phyloP scores from a whole-genome alignment of 2,797 vertebrate genomes.

The Hirundo rustica region DNA sequence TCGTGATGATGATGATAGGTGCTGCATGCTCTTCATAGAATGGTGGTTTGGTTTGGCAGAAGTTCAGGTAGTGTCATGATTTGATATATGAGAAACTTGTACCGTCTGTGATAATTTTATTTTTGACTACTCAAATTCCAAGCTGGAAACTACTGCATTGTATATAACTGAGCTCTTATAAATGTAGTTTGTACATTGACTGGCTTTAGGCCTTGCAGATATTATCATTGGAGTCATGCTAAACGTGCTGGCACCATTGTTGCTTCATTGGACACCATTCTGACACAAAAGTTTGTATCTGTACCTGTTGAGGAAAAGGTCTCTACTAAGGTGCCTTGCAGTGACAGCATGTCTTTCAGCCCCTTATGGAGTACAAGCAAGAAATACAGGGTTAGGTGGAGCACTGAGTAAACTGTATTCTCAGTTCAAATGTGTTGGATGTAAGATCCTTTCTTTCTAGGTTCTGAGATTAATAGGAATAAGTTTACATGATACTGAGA shows the following conservation, averaged over 20 bases:
- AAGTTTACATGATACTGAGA: not conserved
- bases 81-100: not conserved
- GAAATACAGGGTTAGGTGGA: not conserved
- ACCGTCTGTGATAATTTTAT: not conserved
- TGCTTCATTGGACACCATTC: not conserved
- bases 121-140: not conserved
- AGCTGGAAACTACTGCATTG: not conserved
- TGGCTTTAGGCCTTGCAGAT: not conserved
- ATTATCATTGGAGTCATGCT: not conserved
- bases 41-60: not conserved
- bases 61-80: not conserved
- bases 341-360: not conserved
- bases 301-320: not conserved
- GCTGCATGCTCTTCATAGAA: not conserved
- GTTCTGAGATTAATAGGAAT: not conserved
- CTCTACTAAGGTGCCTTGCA: not conserved
- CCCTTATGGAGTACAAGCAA: not conserved
- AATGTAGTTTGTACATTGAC: not conserved
- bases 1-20: not conserved
- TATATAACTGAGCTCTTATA: not conserved
- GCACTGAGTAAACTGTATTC: not conserved
- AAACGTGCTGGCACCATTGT: not conserved
- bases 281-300: not conserved
- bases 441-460: not conserved
- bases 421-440: not conserved